These are phyloP conservation scores for Pseudobourletiella spinata DNA, from an alignment of 1,140 invertebrate species.

Conservation along the genomic window DNA sequence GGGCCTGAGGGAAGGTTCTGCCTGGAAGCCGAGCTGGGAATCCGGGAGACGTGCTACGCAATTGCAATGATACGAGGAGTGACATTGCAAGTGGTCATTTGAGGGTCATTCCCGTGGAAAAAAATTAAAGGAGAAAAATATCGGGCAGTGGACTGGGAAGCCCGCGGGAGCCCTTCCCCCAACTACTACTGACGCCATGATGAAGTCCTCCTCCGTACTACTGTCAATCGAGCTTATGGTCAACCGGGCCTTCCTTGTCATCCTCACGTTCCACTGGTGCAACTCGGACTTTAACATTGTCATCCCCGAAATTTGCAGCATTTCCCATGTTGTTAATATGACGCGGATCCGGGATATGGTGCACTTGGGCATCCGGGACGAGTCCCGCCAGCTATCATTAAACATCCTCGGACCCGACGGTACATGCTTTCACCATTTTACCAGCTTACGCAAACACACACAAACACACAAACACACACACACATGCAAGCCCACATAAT, in stretches of 20 bases:
- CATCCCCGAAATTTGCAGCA: conserved; percentile 32
- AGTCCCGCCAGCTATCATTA: conserved; percentile 15
- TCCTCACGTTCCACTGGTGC: conserved; percentile 11
- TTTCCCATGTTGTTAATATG: conserved; percentile 20
- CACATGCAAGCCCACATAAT: no score
- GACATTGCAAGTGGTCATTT: no score
- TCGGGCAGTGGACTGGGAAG: no score
- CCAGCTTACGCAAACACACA: no score
- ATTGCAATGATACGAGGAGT: no score
- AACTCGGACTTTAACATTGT: conserved; percentile 34
- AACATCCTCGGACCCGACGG: conserved; percentile 32
- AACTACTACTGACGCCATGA: conserved; percentile 4
- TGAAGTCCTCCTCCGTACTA: background rate
- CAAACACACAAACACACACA: no score
- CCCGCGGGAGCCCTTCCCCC: background rate
- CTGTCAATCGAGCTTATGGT: conserved; percentile 14
- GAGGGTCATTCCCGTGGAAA: no score
- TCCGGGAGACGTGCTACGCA: no score
- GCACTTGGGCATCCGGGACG: conserved; percentile 28
- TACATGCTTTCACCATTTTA: background rate
- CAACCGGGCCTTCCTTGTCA: background rate
- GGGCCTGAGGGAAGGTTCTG: no score
- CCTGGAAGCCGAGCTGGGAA: no score
- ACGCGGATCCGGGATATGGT: conserved; percentile 32
- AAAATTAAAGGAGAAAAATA: no score